Evolutionary conservation across 2,113 vertebrate species (phyloP).

Genomic region (Bucco capensis): DNA sequence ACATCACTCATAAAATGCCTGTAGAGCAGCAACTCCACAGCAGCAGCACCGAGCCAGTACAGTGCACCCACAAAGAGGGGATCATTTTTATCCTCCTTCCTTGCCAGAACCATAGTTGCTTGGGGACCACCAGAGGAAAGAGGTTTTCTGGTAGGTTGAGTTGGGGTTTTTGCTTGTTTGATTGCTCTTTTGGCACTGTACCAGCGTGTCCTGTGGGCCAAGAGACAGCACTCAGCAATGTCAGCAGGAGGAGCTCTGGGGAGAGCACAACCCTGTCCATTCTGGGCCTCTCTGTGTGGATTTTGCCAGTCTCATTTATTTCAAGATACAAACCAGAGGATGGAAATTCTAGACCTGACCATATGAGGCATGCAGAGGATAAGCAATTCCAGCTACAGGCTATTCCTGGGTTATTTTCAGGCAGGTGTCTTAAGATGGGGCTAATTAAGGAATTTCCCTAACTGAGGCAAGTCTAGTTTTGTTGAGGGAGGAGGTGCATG

Average conservation of each 20-base stretch:
- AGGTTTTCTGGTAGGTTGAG: neutral
- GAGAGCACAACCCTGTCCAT: neutral
- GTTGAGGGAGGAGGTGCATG: neutral
- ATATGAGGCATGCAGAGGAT: neutral
- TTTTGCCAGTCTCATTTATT: neutral
- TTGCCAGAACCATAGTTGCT: neutral
- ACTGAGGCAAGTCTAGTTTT: neutral
- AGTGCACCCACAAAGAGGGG: neutral
- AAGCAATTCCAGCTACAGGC: neutral
- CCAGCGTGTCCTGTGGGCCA: neutral
- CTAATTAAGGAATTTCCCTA: neutral
- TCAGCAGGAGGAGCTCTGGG: neutral
- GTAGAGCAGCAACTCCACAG: neutral
- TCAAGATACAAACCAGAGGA: neutral
- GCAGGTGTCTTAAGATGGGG: neutral
- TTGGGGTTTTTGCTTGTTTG: neutral
- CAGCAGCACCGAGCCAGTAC: neutral
- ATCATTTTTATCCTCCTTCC: neutral
- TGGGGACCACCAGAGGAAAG: neutral
- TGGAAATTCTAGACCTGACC: neutral
- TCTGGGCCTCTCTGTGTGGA: rapidly evolving
- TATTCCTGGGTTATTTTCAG: neutral
- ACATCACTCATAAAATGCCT: slow-evolving; percentile 52
- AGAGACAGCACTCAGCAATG: rapidly evolving
- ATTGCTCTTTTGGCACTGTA: neutral